Base-by-base conservation (phyloP, 2,888 invertebrate genomes). In the Coenonympha glycerion region DNA sequence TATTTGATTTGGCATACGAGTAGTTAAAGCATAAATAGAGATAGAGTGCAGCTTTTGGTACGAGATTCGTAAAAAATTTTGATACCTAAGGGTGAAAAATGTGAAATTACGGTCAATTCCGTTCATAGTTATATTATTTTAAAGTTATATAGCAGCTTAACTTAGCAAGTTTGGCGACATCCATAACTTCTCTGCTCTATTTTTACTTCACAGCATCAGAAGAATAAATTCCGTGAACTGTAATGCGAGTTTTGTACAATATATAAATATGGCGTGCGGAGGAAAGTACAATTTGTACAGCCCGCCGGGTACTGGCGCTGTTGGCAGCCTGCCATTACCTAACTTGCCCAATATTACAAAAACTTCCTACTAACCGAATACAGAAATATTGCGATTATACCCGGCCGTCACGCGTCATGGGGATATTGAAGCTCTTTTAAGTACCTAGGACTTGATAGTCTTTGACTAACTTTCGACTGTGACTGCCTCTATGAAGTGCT, bases 291-390 rank as follows among this genome's bases (percentile, higher is more conserved):
- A 57, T 56, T 57, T 50, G 53, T 58, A 53, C 50, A 50, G 52
- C 30, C 46, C 52, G 47, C 46, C 42, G 49, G 42, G 56, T 55
- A 34, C 49, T 44, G 53, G 53, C 46, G 46, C 44, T 54, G 52
- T 53, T 63, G 62, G 63, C 62, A 56, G 21, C n/a, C 44, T 53
- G 62, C 62, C 62, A 60, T 42, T 44, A 51, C 55, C 56, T 51
- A 57, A 58, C 47, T 61, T 57, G 46, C 47, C 55, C 67, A 70
- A 68, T 78, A 78, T 79, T 77, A 75, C 69, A 68, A 71, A 76
- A 80, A 78, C 71, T 79, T 75, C 66, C 64, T 61, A 62, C 55
- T 57, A 62, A 63, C 58, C 53, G 60, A 58, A 60, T 61, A 64
- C 61, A 66, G 58, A 66, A 49, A 56, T 65, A 73, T 68, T 69